Percentiles rank a stretch among this genome's conserved stretches.
These are phyloP conservation scores for Otocyon megalotis DNA, from an alignment of 2,113 vertebrate species.

Conservation along the genomic window DNA sequence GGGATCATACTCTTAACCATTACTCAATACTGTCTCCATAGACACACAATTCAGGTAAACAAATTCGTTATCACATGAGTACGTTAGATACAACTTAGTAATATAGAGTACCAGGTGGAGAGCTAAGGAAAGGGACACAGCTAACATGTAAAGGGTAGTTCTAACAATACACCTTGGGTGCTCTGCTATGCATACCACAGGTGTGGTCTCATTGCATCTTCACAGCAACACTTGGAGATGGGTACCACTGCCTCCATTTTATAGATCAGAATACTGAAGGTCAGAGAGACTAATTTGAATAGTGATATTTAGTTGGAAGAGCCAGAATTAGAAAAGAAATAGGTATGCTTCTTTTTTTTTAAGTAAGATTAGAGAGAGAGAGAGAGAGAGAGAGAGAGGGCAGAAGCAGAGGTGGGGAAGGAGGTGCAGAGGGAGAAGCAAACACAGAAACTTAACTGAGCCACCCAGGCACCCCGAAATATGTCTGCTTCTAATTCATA, in stretches of 20 bases:
- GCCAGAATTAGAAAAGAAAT: background rate
- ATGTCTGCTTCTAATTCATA: background rate
- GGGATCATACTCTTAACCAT: background rate
- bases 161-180: too few species aligned
- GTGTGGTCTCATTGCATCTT: fast-evolving
- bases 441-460: background rate
- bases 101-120: background rate
- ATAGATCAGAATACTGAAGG: background rate
- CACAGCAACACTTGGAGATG: background rate
- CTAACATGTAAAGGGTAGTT: background rate
- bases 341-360: background rate
- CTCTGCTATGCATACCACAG: fast-evolving
- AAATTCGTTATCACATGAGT: background rate
- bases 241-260: background rate
- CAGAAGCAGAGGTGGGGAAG: background rate
- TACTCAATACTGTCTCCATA: fast-evolving
- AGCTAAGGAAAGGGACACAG: background rate
- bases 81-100: background rate
- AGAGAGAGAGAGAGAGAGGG: background rate
- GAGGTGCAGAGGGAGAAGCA: background rate
- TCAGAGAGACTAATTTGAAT: background rate
- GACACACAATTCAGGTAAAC: background rate
- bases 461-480: fast-evolving
- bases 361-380: background rate
- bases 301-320: background rate